These are phyloP conservation scores for Oikopleura albicans DNA, from an alignment of 23 tunicate genomes.

Conservation along the genomic window DNA sequence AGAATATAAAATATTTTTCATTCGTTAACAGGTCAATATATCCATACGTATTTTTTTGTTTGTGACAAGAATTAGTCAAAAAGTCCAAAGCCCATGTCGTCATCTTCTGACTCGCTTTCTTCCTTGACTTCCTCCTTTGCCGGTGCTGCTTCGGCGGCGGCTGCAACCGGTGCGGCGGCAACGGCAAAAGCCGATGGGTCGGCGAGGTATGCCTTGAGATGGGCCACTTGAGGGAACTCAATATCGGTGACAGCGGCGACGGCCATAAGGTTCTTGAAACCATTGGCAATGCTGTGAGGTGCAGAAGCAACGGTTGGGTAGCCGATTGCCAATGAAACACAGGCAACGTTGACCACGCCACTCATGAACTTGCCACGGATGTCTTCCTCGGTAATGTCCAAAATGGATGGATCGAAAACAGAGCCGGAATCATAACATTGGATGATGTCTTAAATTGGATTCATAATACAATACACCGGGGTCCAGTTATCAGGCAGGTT, in stretches of 20 bases:
- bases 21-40: no score
- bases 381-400: conserved; percentile 98
- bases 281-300: conserved; percentile 93
- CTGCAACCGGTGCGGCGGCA: conserved; percentile 60
- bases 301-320: conserved; percentile 97
- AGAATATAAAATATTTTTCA: no score
- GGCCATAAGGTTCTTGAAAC: conserved; percentile 93
- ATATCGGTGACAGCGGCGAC: conserved; percentile 97
- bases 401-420: conserved; percentile 58
- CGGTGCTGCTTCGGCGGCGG: conserved; percentile 29
- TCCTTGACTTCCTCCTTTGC: conserved; percentile 35
- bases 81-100: conserved; percentile 91
- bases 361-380: conserved; percentile 45
- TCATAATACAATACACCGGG: background rate
- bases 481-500: no score
- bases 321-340: conserved; percentile 66
- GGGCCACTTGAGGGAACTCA: conserved; percentile 68
- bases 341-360: conserved; percentile 55
- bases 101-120: conserved; percentile 76
- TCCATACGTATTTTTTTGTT: no score
- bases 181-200: conserved; percentile 88
- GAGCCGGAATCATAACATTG: conserved; percentile 52
- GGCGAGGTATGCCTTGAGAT: conserved; percentile 93
- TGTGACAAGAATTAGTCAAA: conserved; percentile 38
- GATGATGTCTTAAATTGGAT: background rate